Percentiles rank a stretch among this genome's conserved stretches.
These are phyloP conservation scores for Pantherophis vulpinus DNA, from an alignment of 2,797 vertebrate genomes.

Conservation along the genomic window DNA sequence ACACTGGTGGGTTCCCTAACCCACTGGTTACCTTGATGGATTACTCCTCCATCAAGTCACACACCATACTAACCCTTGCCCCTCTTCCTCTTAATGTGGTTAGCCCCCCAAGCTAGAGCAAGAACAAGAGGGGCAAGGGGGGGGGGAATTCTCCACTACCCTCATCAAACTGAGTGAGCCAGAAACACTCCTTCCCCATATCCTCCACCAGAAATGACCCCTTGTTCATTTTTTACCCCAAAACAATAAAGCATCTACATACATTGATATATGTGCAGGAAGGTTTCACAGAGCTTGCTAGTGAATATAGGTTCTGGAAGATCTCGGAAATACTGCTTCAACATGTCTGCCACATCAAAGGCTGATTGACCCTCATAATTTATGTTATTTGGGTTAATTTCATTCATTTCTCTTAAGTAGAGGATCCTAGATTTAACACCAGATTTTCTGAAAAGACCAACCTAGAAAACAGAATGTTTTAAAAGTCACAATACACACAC, in stretches of 20 bases:
- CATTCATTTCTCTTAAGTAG: constrained; percentile 83
- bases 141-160: background rate
- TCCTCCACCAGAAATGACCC: background rate
- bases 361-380: constrained; percentile 82
- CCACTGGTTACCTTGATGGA: background rate
- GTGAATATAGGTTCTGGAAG: constrained; percentile 86
- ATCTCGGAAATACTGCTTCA: constrained; percentile 90
- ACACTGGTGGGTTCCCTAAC: background rate
- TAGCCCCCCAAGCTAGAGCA: background rate
- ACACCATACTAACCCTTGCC: background rate
- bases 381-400: constrained; percentile 71
- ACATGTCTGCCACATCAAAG: constrained; percentile 88
- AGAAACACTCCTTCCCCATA: background rate
- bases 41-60: background rate
- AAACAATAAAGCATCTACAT: constrained; percentile 48
- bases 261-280: constrained; percentile 91
- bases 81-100: background rate
- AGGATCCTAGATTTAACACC: constrained; percentile 89
- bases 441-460: constrained; percentile 87
- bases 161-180: background rate
- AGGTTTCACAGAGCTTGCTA: constrained; percentile 82
- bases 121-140: too few species aligned
- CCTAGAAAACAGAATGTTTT: constrained; percentile 61
- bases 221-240: background rate
- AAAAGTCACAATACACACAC: background rate